phyloP scores from a whole-genome alignment of 1,140 invertebrate genomes.

The Acromyrmex echinatior region DNA sequence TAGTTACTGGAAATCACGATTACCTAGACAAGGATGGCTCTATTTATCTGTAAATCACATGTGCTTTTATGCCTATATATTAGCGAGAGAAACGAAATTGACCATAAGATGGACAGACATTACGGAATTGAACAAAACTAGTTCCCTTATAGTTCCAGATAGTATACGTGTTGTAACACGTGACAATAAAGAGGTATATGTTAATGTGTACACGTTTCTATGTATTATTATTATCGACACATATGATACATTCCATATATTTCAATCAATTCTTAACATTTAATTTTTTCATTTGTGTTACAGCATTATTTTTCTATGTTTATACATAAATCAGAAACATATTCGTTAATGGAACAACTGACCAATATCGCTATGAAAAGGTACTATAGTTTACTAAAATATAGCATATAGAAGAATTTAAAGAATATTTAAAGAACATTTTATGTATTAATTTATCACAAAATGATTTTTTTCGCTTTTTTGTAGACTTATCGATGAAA shows the following conservation, averaged over 20 bases:
- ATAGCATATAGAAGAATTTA: slow-evolving; percentile 79
- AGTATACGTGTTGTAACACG: slow-evolving; percentile 94
- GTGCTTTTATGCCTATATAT: slow-evolving; percentile 98
- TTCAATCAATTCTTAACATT: not conserved
- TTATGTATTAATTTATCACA: slow-evolving; percentile 4
- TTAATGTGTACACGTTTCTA: not conserved
- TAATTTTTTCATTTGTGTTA: slow-evolving; percentile 77
- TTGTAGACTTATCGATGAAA: slow-evolving; percentile 94
- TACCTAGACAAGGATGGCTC: slow-evolving; percentile 98
- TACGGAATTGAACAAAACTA: slow-evolving; percentile 91
- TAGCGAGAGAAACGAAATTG: slow-evolving; percentile 96
- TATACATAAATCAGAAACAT: slow-evolving; percentile 95
- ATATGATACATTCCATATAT: not conserved
- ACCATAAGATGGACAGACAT: slow-evolving; percentile 95
- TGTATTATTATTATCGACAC: not conserved
- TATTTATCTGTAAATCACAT: slow-evolving; percentile 98
- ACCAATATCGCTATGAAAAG: slow-evolving; percentile 99
- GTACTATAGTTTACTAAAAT: slow-evolving; percentile 82
- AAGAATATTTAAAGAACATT: slow-evolving; percentile 26
- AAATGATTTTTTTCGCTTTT: slow-evolving; percentile 61
- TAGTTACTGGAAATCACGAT: slow-evolving; percentile 96
- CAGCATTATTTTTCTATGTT: slow-evolving; percentile 97
- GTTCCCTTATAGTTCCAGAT: slow-evolving; percentile 94
- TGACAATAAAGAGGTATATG: slow-evolving; percentile 89
- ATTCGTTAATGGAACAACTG: slow-evolving; percentile 96